Percentiles rank a stretch among this genome's conserved stretches.
Evolutionary conservation across 2,888 invertebrate species (phyloP).

Genomic region (Fabriciana adippe): DNA sequence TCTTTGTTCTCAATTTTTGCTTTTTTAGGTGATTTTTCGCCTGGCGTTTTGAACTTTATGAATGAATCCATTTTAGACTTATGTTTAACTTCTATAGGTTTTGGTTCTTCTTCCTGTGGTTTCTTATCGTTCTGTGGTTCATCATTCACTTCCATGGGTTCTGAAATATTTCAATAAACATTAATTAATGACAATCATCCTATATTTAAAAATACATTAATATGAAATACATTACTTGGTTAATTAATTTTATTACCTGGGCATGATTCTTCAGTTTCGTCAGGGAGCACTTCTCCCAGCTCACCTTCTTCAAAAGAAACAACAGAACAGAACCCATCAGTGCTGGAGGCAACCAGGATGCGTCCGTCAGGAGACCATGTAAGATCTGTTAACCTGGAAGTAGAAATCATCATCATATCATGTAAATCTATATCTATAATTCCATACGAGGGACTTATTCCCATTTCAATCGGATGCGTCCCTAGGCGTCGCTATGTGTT

Average conservation of each 20-base stretch:
- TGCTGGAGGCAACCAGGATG: slow-evolving; percentile 68
- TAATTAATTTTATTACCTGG: slow-evolving; percentile 20
- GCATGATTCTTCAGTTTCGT: slow-evolving; percentile 38
- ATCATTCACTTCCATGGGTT: slow-evolving; percentile 53
- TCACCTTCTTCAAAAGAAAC: slow-evolving; percentile 61
- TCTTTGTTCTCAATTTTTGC: slow-evolving; percentile 47
- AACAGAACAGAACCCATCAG: slow-evolving; percentile 75
- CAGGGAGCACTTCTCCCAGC: slow-evolving; percentile 58
- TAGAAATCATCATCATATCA: neutral
- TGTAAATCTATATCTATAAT: neutral
- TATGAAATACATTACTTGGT: neutral
- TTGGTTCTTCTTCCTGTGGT: slow-evolving; percentile 33
- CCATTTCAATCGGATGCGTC: too few relatives aligned
- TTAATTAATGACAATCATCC: neutral
- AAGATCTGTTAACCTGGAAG: slow-evolving; percentile 65
- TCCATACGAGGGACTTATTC: too few relatives aligned
- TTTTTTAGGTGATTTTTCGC: slow-evolving; percentile 61
- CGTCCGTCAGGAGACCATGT: slow-evolving; percentile 67
- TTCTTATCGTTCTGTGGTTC: slow-evolving; percentile 43
- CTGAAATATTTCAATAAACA: slow-evolving; percentile 44
- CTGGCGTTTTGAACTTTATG: slow-evolving; percentile 69
- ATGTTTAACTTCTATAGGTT: slow-evolving; percentile 43
- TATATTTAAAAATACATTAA: neutral
- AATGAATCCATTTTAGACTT: slow-evolving; percentile 62
- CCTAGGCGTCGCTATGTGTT: too few relatives aligned